These are phyloP conservation scores for Caenorhabditis sp. DNA, from an alignment of 2,888 invertebrate genomes.

Conservation along the genomic window DNA sequence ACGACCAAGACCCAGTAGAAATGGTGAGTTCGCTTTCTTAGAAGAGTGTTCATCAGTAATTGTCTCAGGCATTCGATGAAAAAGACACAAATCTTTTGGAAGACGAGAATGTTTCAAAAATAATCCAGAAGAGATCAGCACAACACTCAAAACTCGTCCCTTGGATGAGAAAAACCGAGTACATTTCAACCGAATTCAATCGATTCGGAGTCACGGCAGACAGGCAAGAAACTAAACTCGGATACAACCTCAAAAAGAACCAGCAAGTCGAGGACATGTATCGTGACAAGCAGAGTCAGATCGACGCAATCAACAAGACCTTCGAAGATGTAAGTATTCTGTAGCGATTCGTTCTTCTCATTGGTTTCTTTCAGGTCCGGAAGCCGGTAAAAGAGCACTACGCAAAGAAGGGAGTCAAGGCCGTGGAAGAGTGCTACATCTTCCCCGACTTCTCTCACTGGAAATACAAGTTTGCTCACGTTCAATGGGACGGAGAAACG, in stretches of 20 bases:
- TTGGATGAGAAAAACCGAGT: conserved; percentile 97
- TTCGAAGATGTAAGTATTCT: conserved; percentile 91
- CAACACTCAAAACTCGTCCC: conserved; percentile 97
- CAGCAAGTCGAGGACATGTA: conserved; percentile 86
- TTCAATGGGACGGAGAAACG: conserved; percentile 98
- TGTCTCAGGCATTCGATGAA: conserved; percentile 47
- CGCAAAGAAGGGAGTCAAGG: conserved; percentile 93
- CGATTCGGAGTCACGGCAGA: conserved; percentile 96
- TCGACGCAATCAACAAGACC: conserved; percentile 96
- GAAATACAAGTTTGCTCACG: conserved; percentile 96
- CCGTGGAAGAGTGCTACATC: conserved; percentile 90
- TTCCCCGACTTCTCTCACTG: conserved; percentile 97
- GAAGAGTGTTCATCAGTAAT: background rate
- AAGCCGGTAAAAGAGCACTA: conserved; percentile 87
- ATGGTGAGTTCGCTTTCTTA: background rate
- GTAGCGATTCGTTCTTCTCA: too few relatives aligned
- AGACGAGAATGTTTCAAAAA: conserved; percentile 54
- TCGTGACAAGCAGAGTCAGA: conserved; percentile 96
- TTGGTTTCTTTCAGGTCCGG: too few relatives aligned
- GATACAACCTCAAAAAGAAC: conserved; percentile 93
- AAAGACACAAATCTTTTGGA: conserved; percentile 61
- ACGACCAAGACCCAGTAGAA: conserved; percentile 80
- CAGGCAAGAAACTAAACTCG: conserved; percentile 96
- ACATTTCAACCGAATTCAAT: conserved; percentile 98
- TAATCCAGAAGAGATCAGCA: conserved; percentile 83